Evolutionary conservation across 1,140 invertebrate genomes (phyloP), one percentile per base, ranked within the genome.

Genomic region (Gryon sp.): DNA sequence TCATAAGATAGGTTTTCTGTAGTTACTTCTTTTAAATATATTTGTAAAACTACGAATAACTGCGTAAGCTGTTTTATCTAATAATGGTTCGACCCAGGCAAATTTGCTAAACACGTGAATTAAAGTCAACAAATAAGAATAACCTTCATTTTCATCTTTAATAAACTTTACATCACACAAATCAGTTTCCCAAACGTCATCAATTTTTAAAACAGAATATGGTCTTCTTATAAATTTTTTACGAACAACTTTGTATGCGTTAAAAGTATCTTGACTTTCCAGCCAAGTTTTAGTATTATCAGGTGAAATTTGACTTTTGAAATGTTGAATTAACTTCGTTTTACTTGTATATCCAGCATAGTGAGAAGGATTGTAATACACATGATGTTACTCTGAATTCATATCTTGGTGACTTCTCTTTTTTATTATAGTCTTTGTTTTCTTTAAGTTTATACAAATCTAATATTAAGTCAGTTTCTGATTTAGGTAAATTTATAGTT

Each of bases 51-150:
- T n/a, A n/a, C n/a, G n/a, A n/a, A n/a, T n/a, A n/a, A n/a, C n/a
- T n/a, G n/a, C n/a, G n/a, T n/a, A n/a, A n/a, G 26, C 2, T 59
- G 41, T 69, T 26, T 69, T 34, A 15, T 36, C 14, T 4, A 2
- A n/a, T 15, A 75, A 24, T 0, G 72, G 52, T 22, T 75, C 43
- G 1, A 75, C 34, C 62, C 55, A 66, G 5, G 53, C 62, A 28
- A 28, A 68, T 28, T 68, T 75, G 12, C 43, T 59, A 7, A 75
- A 16, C 7, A 68, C 52, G n/a, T 68, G 52, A 6, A 75, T 45
- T 5, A 65, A 41, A 1, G 45, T 24, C 2, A 72, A 41, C 12
- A 63, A 14, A 26, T 53, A 72, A 1, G 8, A 11, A 6, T 26
- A 34, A 4, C 8, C 24, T 5, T 68, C 34, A 16, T 68, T 68